Conservation (phyloP, 2,113 vertebrate genomes). For the Gallinago jamesoni region DNA sequence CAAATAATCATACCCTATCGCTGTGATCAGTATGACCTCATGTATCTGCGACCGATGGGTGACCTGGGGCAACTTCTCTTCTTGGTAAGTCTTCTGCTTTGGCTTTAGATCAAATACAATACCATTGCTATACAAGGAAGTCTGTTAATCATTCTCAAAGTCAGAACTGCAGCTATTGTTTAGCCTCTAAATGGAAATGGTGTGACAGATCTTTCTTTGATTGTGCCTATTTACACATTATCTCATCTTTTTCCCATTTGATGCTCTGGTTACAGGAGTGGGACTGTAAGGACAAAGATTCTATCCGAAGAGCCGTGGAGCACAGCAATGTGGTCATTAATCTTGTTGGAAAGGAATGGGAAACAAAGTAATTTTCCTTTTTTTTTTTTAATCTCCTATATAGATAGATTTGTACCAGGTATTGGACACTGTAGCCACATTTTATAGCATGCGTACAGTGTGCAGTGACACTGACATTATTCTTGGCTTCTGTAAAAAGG, state of each 20-base stretch:
- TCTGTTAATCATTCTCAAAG: neutral
- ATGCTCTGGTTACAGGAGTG: constrained; percentile 83
- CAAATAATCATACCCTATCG: constrained; percentile 91
- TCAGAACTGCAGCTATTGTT: neutral
- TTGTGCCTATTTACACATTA: neutral
- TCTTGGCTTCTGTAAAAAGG: neutral
- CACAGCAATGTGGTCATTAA: constrained; percentile 95
- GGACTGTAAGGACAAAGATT: constrained; percentile 86
- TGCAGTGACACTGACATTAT: neutral
- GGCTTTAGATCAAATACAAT: neutral
- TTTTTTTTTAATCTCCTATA: accelerated
- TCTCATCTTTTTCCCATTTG: neutral
- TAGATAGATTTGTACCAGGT: neutral
- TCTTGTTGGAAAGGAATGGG: constrained; percentile 92
- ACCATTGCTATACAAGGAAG: neutral
- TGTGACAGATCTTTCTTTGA: neutral
- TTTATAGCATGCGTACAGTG: neutral
- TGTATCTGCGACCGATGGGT: constrained; percentile 92
- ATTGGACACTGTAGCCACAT: neutral
- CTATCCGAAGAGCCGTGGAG: constrained; percentile 84
- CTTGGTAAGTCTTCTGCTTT: constrained; percentile 77
- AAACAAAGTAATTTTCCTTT: constrained; percentile 84
- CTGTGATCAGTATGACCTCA: constrained; percentile 89
- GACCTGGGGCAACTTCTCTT: constrained; percentile 94
- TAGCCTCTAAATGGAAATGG: neutral